These are phyloP conservation scores for Xestia c-nigrum DNA, from an alignment of 2,888 invertebrate genomes.

Conservation along the genomic window DNA sequence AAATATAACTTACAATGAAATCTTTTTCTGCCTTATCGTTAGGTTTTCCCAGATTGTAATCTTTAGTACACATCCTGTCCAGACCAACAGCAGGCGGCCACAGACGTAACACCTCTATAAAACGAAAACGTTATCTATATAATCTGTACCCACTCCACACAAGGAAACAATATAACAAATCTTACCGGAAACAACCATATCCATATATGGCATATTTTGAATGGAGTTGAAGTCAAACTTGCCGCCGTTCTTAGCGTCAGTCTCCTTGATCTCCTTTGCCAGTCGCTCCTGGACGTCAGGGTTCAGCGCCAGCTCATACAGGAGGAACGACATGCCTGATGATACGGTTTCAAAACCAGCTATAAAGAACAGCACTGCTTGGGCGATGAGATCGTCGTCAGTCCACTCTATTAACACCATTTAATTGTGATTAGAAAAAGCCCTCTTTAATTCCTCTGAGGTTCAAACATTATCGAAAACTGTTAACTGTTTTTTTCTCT, in stretches of 20 bases:
- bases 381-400: conserved; percentile 71
- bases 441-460: no score
- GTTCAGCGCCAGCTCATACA: conserved; percentile 90
- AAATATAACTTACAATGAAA: conserved; percentile 74
- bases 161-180: not conserved
- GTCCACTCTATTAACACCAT: not conserved
- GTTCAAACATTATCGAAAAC: no score
- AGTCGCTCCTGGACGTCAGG: conserved; percentile 90
- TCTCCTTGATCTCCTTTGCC: conserved; percentile 88
- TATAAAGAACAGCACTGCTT: conserved; percentile 89
- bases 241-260: conserved; percentile 79
- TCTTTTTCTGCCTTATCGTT: conserved; percentile 74
- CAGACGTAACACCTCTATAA: conserved; percentile 9
- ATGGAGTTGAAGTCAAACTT: conserved; percentile 88
- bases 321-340: conserved; percentile 85
- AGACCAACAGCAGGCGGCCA: conserved; percentile 84
- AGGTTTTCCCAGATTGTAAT: conserved; percentile 84
- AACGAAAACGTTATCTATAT: not conserved
- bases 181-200: conserved; percentile 91
- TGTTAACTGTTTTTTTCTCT: no score
- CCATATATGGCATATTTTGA: conserved; percentile 90
- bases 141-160: not conserved
- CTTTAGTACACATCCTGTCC: conserved; percentile 88
- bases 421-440: not conserved
- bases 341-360: conserved; percentile 90